Conservation (phyloP, 2,113 vertebrate species). For the Phoenicopterus ruber region DNA sequence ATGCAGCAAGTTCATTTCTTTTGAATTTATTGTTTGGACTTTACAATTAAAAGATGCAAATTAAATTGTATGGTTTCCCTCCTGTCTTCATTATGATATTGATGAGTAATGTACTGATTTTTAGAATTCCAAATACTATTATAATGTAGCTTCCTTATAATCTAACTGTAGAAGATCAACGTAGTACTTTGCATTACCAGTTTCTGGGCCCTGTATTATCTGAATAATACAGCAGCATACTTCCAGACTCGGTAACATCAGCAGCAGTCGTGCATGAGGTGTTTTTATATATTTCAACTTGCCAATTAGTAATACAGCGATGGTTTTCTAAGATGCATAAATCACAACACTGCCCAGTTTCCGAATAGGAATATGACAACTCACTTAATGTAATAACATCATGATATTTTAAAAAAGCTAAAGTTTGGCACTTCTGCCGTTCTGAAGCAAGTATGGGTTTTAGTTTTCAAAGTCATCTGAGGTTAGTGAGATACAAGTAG, state of each 20-base stretch:
- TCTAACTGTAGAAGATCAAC: neutral
- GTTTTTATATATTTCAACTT: neutral
- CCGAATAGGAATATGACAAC: neutral
- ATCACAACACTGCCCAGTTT: neutral
- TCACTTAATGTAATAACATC: neutral
- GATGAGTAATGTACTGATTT: neutral
- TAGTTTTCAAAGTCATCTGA: neutral
- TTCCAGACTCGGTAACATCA: neutral
- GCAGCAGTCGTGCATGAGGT: neutral
- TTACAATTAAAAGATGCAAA: constrained; percentile 34
- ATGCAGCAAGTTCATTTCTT: constrained; percentile 13
- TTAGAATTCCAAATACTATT: neutral
- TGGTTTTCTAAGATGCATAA: neutral
- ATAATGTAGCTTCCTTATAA: neutral
- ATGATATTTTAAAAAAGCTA: neutral
- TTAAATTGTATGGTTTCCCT: neutral
- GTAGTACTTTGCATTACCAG: neutral
- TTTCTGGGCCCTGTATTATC: neutral
- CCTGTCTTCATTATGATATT: neutral
- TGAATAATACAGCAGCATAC: neutral
- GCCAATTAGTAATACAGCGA: neutral
- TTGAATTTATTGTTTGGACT: neutral
- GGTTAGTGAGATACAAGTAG: neutral
- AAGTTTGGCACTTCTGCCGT: neutral
- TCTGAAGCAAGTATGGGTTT: neutral